Evolutionary conservation across 1,140 invertebrate species (phyloP), one percentile per base, ranked within the genome.

Genomic region (Apolygus lucorum): DNA sequence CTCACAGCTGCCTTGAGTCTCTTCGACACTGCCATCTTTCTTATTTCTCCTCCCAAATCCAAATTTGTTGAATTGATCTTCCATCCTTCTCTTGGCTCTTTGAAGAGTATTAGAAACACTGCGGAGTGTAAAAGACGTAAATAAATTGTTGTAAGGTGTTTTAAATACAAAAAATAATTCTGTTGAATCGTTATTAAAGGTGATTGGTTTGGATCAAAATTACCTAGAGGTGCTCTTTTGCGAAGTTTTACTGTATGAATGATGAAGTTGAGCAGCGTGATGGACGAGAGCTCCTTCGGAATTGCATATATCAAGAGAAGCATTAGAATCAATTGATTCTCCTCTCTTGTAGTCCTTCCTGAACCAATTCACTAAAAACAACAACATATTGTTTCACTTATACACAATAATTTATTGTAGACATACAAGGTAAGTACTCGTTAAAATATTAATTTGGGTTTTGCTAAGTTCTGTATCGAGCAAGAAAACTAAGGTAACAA

Each of bases 1-100:
- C 85, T 86, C 78, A 89, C 88, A 88, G 76, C 83, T 87, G 73
- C 88, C 88, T 71, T 88, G 85, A 17, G 87, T 83, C 78, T 94
- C 92, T 81, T 95, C 92, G 70, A 88, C 86, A 76, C 88, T 92
- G 26, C 90, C 89, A 78, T 93, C 90, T 78, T 92, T 91, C 78
- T 91, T 92, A 75, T 80, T 82, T 28, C 90, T 90, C 72, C 84
- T 84, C 0, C 82, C 80, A 71, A 87, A 81, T 2, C 90, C 89
- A 77, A 87, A 85, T 78, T 91, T 91, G 75, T 85, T 90, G 63
- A 95, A 82, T 76, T 92, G 87, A 78, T 92, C 88, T 81, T 95
- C 92, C 74, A 96, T 87, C 74, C 91, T 78, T 75, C 90, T 86
- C 77, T 90, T 87, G 13, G 92, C 92, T 78, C 89, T 88, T 76